Percentiles rank a stretch among this genome's conserved stretches.
Conservation (phyloP, 2,888 invertebrate genomes). For the Archips crataeganus region DNA sequence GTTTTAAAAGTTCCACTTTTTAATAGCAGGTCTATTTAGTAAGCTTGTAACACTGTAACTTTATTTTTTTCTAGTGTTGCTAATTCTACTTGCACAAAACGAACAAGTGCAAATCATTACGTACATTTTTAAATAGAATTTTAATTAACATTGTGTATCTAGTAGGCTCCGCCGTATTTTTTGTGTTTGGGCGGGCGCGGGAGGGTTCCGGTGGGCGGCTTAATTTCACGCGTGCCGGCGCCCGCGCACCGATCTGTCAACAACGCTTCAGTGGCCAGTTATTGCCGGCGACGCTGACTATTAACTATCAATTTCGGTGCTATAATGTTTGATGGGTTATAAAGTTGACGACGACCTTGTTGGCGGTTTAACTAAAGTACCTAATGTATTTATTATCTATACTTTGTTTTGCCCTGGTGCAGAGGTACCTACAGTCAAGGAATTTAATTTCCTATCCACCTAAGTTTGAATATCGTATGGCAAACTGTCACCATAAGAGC, state of each 20-base stretch:
- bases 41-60: too few relatives aligned
- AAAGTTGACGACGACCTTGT: conserved; percentile 4
- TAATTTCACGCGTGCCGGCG: conserved; percentile 55
- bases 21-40: too few relatives aligned
- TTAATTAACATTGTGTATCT: background rate
- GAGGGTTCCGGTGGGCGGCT: conserved; percentile 41
- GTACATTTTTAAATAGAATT: background rate
- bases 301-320: conserved; percentile 19
- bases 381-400: too few relatives aligned
- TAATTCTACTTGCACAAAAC: too few relatives aligned
- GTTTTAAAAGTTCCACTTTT: too few relatives aligned
- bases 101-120: background rate
- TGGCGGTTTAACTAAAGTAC: background rate
- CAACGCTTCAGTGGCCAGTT: conserved; percentile 16
- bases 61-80: too few relatives aligned
- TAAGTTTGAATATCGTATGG: too few relatives aligned
- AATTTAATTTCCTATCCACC: too few relatives aligned
- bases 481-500: too few relatives aligned
- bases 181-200: conserved; percentile 33
- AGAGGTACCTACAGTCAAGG: too few relatives aligned
- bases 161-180: conserved; percentile 6
- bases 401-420: too few relatives aligned
- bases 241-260: conserved; percentile 27
- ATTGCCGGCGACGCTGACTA: conserved; percentile 4
- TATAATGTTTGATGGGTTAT: conserved; percentile 11